These are phyloP conservation scores for Brachionus koreanus DNA, from an alignment of 1,140 invertebrate genomes.

Conservation along the genomic window DNA sequence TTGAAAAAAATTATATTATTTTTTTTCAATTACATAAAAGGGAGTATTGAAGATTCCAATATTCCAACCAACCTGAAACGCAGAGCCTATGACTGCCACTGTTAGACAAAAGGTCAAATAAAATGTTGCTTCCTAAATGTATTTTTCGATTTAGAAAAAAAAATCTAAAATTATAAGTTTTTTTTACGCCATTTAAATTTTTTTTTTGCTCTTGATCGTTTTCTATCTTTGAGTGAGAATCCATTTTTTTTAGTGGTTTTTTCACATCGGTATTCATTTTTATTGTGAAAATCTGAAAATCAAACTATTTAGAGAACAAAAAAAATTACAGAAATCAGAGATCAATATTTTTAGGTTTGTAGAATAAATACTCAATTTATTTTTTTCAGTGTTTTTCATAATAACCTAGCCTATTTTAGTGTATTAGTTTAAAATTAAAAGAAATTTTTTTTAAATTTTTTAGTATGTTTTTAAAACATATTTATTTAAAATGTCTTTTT, in stretches of 20 bases:
- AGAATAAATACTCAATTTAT: too few relatives aligned
- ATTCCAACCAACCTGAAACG: slow-evolving; percentile 94
- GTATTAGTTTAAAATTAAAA: too few relatives aligned
- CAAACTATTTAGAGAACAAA: background rate
- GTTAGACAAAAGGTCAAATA: slow-evolving; percentile 61
- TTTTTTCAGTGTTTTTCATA: too few relatives aligned
- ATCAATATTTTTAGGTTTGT: too few relatives aligned
- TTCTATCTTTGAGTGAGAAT: background rate
- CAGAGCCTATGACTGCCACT: slow-evolving; percentile 76
- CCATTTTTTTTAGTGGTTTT: background rate
- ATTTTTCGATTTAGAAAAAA: background rate
- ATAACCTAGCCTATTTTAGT: too few relatives aligned
- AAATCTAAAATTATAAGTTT: background rate
- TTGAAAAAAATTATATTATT: background rate
- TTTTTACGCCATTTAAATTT: background rate
- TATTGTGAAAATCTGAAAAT: background rate
- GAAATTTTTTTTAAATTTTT: too few relatives aligned
- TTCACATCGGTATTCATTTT: background rate
- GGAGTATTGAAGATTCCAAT: slow-evolving; percentile 87
- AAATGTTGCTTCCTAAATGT: background rate
- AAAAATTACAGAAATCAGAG: background rate
- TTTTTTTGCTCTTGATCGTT: background rate
- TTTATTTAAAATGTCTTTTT: background rate
- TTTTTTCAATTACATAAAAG: slow-evolving; percentile 65
- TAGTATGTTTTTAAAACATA: too few relatives aligned